Evolutionary conservation across 2,888 invertebrate species (phyloP), one percentile per base, ranked within the genome.

Genomic region (Tanaodytes sp.): DNA sequence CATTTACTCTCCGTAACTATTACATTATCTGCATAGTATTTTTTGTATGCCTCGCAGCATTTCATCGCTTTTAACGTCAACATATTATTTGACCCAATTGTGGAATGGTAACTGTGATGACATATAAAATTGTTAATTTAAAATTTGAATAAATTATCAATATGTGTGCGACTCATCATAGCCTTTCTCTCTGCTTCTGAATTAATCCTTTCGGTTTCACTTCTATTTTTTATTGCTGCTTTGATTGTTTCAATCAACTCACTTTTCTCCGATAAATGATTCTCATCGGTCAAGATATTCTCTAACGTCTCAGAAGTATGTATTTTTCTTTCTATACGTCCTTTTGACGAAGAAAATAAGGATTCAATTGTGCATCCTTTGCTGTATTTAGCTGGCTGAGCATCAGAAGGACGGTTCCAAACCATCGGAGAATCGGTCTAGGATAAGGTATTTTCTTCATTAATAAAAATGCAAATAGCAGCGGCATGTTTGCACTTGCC

Each of bases 11-110:
- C 18, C n/a, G 40, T 40, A 27, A 52, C 52, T 6, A 52, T n/a
- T 2, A 52, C 31, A 27, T 30, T 6, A 18, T 52, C 52, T 30
- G 30, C 27, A 52, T 18, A 52, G 39, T 40, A 52, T n/a, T n/a
- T 30, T 42, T 52, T 39, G n/a, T 31, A 42, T 14, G 8, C 1
- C 6, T 52, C 30, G 12, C 30, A 31, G 18, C 42, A 52, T 31
- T 52, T 52, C 2, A 23, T 23, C 1, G 23, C 39, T 39, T 3
- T 23, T 11, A 51, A 30, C n/a, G 5, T 33, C 27, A 27, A 27
- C 27, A 4, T n/a, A n/a, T n/a, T n/a, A n/a, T n/a, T n/a, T n/a
- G n/a, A n/a, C n/a, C n/a, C n/a, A n/a, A n/a, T n/a, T n/a, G n/a
- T n/a, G n/a, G n/a, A n/a, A n/a, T n/a, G 4, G 23, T 23, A 23